Percentiles rank a stretch among this genome's conserved stretches.
Evolutionary conservation across 2,113 vertebrate genomes (phyloP).

Genomic region (Xiphophorus hellerii): DNA sequence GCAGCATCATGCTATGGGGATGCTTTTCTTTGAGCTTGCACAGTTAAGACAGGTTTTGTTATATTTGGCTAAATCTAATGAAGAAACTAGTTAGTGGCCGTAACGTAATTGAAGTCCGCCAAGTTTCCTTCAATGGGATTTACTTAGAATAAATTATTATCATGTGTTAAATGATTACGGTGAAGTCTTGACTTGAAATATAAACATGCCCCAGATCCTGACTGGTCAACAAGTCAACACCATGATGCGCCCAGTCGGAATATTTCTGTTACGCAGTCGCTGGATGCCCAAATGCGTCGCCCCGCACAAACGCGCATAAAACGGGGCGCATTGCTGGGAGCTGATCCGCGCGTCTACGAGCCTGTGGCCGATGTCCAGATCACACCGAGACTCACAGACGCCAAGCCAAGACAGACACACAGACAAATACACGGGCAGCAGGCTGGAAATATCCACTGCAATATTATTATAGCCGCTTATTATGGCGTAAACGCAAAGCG

Average conservation of each 20-base stretch:
- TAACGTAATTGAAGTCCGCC: too few relatives aligned
- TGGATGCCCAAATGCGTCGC: slow-evolving; percentile 27
- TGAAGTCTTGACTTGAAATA: neutral
- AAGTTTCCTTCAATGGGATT: neutral
- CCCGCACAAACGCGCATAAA: slow-evolving; percentile 33
- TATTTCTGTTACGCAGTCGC: slow-evolving; percentile 30
- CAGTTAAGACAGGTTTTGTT: too few relatives aligned
- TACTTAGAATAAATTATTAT: neutral
- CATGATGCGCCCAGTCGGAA: slow-evolving; percentile 35
- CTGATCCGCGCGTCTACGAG: slow-evolving; percentile 32
- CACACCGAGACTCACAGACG: slow-evolving; percentile 74
- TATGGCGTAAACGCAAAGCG: slow-evolving; percentile 14
- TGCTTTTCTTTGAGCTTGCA: neutral
- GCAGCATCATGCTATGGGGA: neutral
- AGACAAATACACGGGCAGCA: slow-evolving; percentile 21
- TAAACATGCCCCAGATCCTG: neutral
- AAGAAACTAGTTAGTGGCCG: neutral
- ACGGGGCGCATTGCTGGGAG: slow-evolving; percentile 33
- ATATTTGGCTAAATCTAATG: too few relatives aligned
- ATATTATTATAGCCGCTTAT: slow-evolving; percentile 43
- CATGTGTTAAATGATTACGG: neutral
- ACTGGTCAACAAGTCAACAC: slow-evolving; percentile 7
- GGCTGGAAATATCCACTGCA: slow-evolving; percentile 53
- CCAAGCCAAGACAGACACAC: slow-evolving; percentile 51
- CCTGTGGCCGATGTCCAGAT: slow-evolving; percentile 66